These are phyloP conservation scores for Gymnocheta viridis DNA, from an alignment of 2,888 invertebrate genomes.

Conservation along the genomic window DNA sequence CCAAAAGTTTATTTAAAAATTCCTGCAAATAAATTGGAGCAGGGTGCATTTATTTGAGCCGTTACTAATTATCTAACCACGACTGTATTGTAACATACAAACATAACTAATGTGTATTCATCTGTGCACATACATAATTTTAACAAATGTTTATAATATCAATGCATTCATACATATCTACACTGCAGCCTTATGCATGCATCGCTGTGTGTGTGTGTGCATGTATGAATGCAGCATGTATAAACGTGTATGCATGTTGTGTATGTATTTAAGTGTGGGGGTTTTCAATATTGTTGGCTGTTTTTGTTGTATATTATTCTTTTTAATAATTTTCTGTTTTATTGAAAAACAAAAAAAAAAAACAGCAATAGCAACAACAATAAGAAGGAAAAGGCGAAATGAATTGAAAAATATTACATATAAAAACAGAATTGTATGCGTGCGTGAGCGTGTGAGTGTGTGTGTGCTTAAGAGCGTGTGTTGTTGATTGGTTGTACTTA, in stretches of 20 bases:
- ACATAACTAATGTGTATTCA: not conserved
- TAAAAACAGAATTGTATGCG: not conserved
- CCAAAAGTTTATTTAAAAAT: not conserved
- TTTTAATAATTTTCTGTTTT: constrained; percentile 16
- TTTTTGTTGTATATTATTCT: constrained; percentile 52
- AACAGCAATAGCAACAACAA: not conserved
- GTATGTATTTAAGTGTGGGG: constrained; percentile 38
- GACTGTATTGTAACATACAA: not conserved
- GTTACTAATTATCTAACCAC: constrained; percentile 31
- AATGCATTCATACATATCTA: not conserved
- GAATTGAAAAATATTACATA: constrained; percentile 34
- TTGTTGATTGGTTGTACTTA: constrained; percentile 82
- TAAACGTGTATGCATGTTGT: not conserved
- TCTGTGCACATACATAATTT: constrained; percentile 12
- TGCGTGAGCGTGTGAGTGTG: constrained; percentile 44
- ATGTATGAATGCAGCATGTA: too few relatives aligned
- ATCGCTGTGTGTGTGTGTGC: not conserved
- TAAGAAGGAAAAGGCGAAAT: constrained; percentile 2
- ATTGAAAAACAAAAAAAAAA: constrained; percentile 18
- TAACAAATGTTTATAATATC: constrained; percentile 39
- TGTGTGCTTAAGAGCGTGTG: not conserved
- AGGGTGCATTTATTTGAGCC: constrained; percentile 1
- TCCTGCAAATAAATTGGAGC: not conserved
- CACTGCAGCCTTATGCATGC: not conserved
- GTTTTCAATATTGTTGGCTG: constrained; percentile 16